A percentile compares a stretch with the other conserved stretches of the same genome.
Evolutionary conservation across 2,113 vertebrate genomes (phyloP).

Genomic region (Gnathonemus longibarbis): DNA sequence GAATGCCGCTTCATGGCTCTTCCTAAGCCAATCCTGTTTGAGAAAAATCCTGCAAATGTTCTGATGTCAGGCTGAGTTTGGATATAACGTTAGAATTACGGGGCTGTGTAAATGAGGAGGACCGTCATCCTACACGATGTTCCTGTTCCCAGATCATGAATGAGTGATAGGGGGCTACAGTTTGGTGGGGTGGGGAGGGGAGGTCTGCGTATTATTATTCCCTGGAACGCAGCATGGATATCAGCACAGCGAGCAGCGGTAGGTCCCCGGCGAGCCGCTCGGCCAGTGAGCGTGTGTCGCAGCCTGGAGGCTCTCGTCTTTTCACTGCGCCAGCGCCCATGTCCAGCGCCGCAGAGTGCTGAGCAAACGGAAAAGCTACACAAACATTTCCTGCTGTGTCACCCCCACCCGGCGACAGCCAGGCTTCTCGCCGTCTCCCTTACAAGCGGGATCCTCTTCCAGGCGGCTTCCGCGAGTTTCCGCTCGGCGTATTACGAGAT

Average conservation of each 20-base stretch:
- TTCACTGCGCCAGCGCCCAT: not conserved
- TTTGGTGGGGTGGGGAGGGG: not conserved
- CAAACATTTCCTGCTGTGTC: constrained; percentile 71
- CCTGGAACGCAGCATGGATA: not conserved
- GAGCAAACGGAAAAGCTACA: constrained; percentile 72
- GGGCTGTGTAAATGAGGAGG: not conserved
- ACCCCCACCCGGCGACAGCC: constrained; percentile 60
- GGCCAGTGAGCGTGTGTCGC: not conserved
- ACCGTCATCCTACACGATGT: not conserved
- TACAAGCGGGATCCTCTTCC: constrained; percentile 68
- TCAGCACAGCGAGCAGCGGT: not conserved
- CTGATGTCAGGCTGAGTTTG: not conserved
- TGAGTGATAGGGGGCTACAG: not conserved
- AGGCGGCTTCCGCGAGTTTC: constrained; percentile 49
- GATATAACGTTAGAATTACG: not conserved
- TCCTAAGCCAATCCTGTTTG: not conserved
- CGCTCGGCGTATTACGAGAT: constrained; percentile 48
- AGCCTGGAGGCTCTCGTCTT: not conserved
- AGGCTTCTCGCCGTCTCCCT: constrained; percentile 58
- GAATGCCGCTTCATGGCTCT: no score
- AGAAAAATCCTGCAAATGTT: not conserved
- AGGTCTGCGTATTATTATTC: not conserved
- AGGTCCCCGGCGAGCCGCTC: not conserved
- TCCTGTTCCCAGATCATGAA: not conserved
- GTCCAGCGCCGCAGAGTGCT: constrained; percentile 53